A percentile compares a stretch with the other conserved stretches of the same genome.
Evolutionary conservation across 2,888 invertebrate species (phyloP).

Genomic region (Phragmatobia fuliginosa): DNA sequence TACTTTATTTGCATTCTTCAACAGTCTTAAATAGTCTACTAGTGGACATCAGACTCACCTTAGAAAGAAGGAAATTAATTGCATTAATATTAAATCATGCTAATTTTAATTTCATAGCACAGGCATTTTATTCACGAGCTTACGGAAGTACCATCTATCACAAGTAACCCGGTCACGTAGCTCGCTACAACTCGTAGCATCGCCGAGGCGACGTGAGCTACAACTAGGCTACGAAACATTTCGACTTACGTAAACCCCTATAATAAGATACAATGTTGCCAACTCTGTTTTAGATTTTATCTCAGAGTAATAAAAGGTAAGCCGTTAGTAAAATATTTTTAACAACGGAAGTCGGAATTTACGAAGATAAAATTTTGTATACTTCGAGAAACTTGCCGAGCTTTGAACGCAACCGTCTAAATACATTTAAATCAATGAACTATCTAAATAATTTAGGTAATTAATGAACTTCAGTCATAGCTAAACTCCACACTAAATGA

Average conservation of each 20-base stretch:
- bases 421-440: too few relatives aligned
- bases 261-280: constrained; percentile 17
- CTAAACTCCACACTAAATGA: too few relatives aligned
- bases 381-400: too few relatives aligned
- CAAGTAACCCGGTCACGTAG: constrained; percentile 72
- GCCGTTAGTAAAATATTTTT: constrained; percentile 4
- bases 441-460: too few relatives aligned
- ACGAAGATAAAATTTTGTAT: background rate
- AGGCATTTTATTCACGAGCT: constrained; percentile 14
- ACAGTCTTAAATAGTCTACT: too few relatives aligned
- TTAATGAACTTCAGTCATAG: background rate
- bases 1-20: too few relatives aligned
- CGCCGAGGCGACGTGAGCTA: constrained; percentile 37
- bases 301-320: constrained; percentile 1
- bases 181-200: constrained; percentile 56
- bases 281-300: constrained; percentile 5
- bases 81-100: background rate
- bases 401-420: background rate
- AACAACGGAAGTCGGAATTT: background rate
- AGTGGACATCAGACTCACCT: too few relatives aligned
- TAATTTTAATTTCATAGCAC: background rate
- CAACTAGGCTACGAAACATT: constrained; percentile 61
- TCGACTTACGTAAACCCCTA: constrained; percentile 16
- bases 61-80: background rate
- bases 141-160: constrained; percentile 63